Percentiles rank a stretch among this genome's conserved stretches.
Evolutionary conservation across 2,797 vertebrate genomes (phyloP).

Genomic region (Lacerta bilineata): DNA sequence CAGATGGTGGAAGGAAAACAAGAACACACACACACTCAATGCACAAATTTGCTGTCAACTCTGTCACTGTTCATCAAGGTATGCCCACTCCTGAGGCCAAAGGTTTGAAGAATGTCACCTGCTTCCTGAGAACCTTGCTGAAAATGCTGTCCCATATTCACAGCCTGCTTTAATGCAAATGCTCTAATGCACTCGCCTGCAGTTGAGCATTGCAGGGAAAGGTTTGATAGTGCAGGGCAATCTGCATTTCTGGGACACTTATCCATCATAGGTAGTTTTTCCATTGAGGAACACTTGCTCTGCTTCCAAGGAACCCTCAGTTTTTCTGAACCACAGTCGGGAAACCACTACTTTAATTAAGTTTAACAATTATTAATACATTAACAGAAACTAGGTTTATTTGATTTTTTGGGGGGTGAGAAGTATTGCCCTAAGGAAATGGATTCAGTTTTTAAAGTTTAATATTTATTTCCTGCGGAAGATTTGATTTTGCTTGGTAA

Average conservation of each 20-base stretch:
- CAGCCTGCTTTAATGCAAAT: too few relatives aligned
- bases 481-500: slow-evolving; percentile 55
- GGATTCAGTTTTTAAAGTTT: neutral
- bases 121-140: too few relatives aligned
- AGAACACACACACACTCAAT: too few relatives aligned
- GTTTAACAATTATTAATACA: slow-evolving; percentile 11
- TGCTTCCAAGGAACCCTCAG: neutral
- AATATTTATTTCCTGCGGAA: slow-evolving; percentile 49
- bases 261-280: neutral
- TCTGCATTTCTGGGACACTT: neutral
- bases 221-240: too few relatives aligned
- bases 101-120: too few relatives aligned
- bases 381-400: slow-evolving; percentile 22
- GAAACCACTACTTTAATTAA: neutral
- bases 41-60: too few relatives aligned
- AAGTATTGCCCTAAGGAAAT: slow-evolving; percentile 10
- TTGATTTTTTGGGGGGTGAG: neutral
- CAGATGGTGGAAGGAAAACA: too few relatives aligned
- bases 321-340: neutral
- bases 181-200: neutral
- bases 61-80: too few relatives aligned
- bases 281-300: neutral
- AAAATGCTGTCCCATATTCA: too few relatives aligned
- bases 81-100: too few relatives aligned
- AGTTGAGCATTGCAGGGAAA: neutral